phyloP scores from a whole-genome alignment of 2,113 vertebrate species.

The Pelecanus crispus region DNA sequence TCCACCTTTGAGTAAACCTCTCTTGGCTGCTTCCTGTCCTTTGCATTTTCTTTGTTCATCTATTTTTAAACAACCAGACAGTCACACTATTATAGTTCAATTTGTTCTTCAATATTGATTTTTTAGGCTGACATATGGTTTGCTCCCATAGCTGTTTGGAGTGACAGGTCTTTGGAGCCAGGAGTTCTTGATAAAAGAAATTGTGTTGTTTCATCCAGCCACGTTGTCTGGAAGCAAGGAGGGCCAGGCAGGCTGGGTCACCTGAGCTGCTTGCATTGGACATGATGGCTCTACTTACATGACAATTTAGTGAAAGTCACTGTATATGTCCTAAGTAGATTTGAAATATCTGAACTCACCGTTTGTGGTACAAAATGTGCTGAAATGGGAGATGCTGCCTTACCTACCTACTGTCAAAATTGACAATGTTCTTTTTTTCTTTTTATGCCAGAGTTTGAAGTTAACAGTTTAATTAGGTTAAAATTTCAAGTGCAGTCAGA shows the following conservation, averaged over 20 bases:
- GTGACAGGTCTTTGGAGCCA: neutral
- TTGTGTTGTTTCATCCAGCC: neutral
- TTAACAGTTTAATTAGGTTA: neutral
- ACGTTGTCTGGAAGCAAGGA: neutral
- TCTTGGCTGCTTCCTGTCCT: neutral
- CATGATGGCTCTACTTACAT: neutral
- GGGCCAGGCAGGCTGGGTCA: neutral
- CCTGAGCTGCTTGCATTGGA: neutral
- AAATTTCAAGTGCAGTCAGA: neutral
- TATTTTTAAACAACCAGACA: constrained; percentile 27
- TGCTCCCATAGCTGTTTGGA: neutral
- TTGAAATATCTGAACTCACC: neutral
- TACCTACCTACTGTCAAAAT: neutral
- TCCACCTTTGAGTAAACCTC: neutral
- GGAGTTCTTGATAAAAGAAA: neutral
- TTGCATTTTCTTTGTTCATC: neutral
- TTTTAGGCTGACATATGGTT: neutral
- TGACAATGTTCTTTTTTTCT: neutral
- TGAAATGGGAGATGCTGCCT: neutral
- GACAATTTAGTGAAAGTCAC: neutral
- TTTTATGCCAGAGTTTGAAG: neutral
- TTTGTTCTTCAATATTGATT: constrained; percentile 15
- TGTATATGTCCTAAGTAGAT: neutral
- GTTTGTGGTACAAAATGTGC: neutral
- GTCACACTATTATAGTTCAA: neutral